A percentile compares a stretch with the other conserved stretches of the same genome.
Conservation (phyloP, 2,113 vertebrate genomes). For the Syrrhaptes paradoxus region DNA sequence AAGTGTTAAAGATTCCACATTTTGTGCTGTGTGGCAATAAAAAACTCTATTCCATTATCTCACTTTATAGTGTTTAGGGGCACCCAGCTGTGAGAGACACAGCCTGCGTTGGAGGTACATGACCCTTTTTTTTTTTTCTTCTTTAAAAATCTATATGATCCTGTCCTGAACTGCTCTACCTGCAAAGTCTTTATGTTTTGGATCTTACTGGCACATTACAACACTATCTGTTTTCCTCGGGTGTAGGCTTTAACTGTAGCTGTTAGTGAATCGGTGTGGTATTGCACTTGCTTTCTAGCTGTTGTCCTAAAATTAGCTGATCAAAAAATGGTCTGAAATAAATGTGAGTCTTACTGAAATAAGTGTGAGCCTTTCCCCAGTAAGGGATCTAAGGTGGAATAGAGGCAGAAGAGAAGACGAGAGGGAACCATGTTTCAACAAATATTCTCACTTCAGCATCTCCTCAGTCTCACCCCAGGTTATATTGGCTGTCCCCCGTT, state of each 20-base stretch:
- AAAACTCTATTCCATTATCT: not conserved
- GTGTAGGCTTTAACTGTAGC: not conserved
- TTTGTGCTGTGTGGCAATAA: not conserved
- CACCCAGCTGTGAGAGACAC: not conserved
- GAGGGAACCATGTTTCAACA: not conserved
- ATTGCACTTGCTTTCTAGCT: not conserved
- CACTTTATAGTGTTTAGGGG: not conserved
- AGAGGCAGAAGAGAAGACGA: not conserved
- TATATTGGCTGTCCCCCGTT: not conserved
- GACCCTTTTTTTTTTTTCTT: not conserved
- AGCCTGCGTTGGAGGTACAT: not conserved
- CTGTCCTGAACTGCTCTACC: not conserved
- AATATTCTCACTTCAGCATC: not conserved
- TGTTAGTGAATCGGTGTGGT: not conserved
- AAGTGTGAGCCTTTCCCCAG: not conserved
- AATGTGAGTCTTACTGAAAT: not conserved
- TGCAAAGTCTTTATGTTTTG: not conserved
- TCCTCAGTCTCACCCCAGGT: not conserved
- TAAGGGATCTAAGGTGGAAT: not conserved
- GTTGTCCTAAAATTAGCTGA: not conserved
- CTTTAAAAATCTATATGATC: not conserved
- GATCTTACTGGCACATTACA: not conserved
- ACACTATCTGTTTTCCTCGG: fast-evolving
- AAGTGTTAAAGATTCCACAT: not conserved
- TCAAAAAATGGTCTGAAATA: not conserved